Evolutionary conservation across 2,888 invertebrate species (phyloP).

Genomic region (Eupithecia subfuscata): DNA sequence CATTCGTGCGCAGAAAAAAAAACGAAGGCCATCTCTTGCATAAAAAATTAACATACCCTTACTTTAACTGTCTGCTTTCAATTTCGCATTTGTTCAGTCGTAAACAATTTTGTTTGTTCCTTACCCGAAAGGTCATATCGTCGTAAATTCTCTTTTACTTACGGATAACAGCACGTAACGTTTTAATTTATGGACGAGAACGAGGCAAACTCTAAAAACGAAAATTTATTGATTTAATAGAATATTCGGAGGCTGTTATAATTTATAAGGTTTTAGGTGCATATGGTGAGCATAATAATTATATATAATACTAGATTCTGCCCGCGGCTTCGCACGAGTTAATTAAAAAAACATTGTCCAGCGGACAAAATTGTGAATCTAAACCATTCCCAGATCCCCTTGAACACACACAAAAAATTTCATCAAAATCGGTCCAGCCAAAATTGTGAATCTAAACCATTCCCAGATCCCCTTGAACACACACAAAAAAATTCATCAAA

Average conservation of each 20-base stretch:
- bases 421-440: too few relatives aligned
- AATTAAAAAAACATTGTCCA: too few relatives aligned
- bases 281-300: too few relatives aligned
- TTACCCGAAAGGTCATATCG: constrained; percentile 52
- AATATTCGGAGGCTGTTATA: background rate
- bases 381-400: too few relatives aligned
- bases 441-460: too few relatives aligned
- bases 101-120: constrained; percentile 62
- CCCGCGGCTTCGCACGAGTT: too few relatives aligned
- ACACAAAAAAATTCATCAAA: too few relatives aligned
- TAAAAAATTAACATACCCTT: constrained; percentile 11
- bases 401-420: too few relatives aligned
- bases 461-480: too few relatives aligned
- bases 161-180: background rate
- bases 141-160: constrained; percentile 54
- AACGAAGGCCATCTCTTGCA: background rate
- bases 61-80: constrained; percentile 35
- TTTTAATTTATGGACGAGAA: background rate
- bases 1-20: background rate
- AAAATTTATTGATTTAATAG: background rate
- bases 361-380: too few relatives aligned
- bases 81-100: constrained; percentile 53
- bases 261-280: too few relatives aligned
- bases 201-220: background rate
- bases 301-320: too few relatives aligned